Evolutionary conservation across 2,797 vertebrate genomes (phyloP).

Genomic region (Cheirogaleus major): DNA sequence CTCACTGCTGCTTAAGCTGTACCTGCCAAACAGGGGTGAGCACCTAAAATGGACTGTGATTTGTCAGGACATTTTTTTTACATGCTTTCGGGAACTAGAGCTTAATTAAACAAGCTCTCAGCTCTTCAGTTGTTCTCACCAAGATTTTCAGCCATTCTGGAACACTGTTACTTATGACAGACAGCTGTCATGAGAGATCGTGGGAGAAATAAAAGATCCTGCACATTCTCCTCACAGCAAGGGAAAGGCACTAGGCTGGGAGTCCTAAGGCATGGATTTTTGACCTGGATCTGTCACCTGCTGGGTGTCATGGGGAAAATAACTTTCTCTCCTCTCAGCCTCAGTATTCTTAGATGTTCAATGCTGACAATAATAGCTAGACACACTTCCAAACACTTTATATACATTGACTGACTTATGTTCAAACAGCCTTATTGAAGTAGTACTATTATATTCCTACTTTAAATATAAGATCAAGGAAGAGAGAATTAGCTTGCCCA

Average conservation of each 20-base stretch:
- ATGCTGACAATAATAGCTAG: neutral
- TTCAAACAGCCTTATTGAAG: neutral
- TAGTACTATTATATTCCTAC: neutral
- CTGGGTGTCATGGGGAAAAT: neutral
- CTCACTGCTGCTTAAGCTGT: neutral
- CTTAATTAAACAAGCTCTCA: constrained; percentile 31
- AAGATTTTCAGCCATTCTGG: neutral
- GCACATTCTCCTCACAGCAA: neutral
- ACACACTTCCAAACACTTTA: neutral
- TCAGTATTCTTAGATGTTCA: constrained; percentile 6
- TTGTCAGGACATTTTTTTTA: neutral
- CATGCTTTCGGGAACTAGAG: neutral
- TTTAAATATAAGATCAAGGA: neutral
- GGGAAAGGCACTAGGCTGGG: neutral
- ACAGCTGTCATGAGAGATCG: neutral
- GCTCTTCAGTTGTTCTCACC: neutral
- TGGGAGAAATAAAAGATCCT: neutral
- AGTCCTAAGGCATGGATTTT: neutral
- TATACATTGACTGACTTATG: neutral
- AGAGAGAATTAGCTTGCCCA: neutral
- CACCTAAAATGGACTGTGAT: neutral
- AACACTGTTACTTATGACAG: constrained; percentile 9
- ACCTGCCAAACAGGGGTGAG: neutral
- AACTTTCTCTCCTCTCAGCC: neutral
- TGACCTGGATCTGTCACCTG: constrained; percentile 7